A percentile compares a stretch with the other conserved stretches of the same genome.
Evolutionary conservation across 2,113 vertebrate genomes (phyloP).

Genomic region (Macheiramphus alcinus): DNA sequence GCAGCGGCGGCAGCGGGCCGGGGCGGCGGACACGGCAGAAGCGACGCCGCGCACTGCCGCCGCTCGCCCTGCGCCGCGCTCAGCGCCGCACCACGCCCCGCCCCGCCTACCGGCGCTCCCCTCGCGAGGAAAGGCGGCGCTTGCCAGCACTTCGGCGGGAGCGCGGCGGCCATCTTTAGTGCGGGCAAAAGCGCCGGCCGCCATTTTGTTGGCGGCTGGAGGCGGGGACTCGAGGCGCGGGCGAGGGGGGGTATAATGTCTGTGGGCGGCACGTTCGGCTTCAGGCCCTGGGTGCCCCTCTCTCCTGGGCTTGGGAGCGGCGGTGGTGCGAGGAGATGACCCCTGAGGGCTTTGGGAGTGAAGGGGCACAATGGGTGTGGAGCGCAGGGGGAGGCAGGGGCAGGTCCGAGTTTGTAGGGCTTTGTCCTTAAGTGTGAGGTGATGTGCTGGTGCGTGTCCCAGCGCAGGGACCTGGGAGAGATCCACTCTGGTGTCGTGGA

Average conservation of each 20-base stretch:
- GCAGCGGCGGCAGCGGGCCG: too few species aligned
- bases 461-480: not conserved
- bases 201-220: not conserved
- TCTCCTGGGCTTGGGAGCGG: rapidly evolving
- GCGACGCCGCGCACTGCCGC: too few species aligned
- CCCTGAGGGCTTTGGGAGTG: too few species aligned
- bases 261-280: rapidly evolving
- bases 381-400: not conserved
- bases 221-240: not conserved
- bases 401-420: rapidly evolving
- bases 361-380: too few species aligned
- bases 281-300: rapidly evolving
- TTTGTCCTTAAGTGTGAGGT: not conserved
- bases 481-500: not conserved
- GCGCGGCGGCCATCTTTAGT: not conserved
- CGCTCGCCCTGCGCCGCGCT: not conserved
- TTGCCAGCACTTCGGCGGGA: not conserved
- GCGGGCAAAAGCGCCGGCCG: not conserved
- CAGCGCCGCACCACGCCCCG: not conserved
- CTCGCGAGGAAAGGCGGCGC: not conserved
- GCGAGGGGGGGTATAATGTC: not conserved
- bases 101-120: not conserved
- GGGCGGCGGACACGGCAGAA: too few species aligned
- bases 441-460: rapidly evolving
- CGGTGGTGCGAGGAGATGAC: rapidly evolving